These are phyloP conservation scores for Phrynosoma blainvillii DNA, from an alignment of 2,113 vertebrate species.

Conservation along the genomic window DNA sequence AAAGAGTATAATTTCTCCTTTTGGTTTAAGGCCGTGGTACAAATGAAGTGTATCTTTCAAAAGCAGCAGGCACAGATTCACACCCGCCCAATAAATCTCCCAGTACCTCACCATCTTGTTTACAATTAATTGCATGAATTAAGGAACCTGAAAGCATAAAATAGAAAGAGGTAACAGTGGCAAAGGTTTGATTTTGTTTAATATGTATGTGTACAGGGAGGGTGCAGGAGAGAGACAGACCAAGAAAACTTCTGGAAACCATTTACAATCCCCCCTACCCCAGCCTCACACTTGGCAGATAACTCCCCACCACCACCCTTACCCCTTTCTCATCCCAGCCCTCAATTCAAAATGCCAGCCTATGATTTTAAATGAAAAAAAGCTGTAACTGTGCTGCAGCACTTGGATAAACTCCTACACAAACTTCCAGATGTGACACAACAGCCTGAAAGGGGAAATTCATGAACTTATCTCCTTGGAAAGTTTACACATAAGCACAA, in stretches of 20 bases:
- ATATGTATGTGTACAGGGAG: not conserved
- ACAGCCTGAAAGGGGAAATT: conserved; percentile 80
- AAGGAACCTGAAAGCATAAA: not conserved
- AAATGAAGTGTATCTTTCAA: not conserved
- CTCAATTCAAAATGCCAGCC: conserved; percentile 83
- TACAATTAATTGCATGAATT: not conserved
- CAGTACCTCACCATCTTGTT: not conserved
- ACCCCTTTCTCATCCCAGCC: conserved; percentile 40
- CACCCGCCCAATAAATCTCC: not conserved
- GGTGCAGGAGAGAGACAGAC: not conserved
- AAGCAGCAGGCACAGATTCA: not conserved
- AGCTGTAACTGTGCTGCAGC: conserved; percentile 83
- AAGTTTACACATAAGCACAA: conserved; percentile 34
- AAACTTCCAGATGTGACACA: conserved; percentile 92
- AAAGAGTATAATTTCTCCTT: not conserved
- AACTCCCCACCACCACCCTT: conserved; percentile 54
- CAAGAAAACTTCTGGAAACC: conserved; percentile 72
- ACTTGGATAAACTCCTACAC: conserved; percentile 89
- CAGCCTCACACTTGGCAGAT: conserved; percentile 75
- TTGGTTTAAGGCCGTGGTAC: not conserved
- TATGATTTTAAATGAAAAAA: conserved; percentile 92
- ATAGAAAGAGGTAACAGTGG: conserved; percentile 34
- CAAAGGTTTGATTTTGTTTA: conserved; percentile 8
- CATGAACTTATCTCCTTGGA: conserved; percentile 71
- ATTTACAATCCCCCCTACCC: conserved; percentile 67